A percentile compares a stretch with the other conserved stretches of the same genome.
Conservation (phyloP, 1,140 invertebrate species). For the Akabosia matsudoensis region DNA sequence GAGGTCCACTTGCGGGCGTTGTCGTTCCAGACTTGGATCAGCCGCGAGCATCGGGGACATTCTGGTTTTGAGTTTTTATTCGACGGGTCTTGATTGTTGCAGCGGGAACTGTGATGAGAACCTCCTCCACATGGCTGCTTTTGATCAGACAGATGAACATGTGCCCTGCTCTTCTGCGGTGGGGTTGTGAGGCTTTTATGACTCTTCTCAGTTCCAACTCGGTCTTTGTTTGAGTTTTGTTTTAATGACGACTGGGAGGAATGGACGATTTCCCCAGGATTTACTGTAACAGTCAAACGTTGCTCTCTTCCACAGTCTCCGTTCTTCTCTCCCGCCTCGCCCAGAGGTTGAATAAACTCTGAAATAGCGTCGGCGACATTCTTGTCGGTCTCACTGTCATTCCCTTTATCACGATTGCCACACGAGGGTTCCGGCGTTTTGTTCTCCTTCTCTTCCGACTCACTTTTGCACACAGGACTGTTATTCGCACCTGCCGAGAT, state of each 20-base stretch:
- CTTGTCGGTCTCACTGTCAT: not conserved
- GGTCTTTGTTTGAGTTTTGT: not conserved
- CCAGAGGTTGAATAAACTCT: not conserved
- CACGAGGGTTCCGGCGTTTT: slow-evolving; percentile 40
- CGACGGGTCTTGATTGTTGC: not conserved
- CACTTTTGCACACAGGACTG: slow-evolving; percentile 13
- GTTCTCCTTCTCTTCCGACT: slow-evolving; percentile 43
- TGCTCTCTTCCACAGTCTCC: not conserved
- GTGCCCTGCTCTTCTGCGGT: not conserved
- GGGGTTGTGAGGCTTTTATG: not conserved
- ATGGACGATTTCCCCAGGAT: no score
- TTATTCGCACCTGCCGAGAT: not conserved
- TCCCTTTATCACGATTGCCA: slow-evolving; percentile 7
- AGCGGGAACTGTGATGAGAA: not conserved
- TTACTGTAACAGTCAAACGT: no score
- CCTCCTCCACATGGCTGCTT: not conserved
- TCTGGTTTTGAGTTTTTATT: slow-evolving; percentile 6
- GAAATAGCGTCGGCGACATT: not conserved
- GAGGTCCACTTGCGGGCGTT: slow-evolving; percentile 30
- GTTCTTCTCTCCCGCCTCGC: not conserved
- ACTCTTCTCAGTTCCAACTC: not conserved
- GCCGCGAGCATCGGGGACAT: slow-evolving; percentile 17
- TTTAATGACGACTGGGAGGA: no score
- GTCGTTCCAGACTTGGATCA: slow-evolving; percentile 38
- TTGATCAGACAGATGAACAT: not conserved